Evolutionary conservation across 1,140 invertebrate species (phyloP), one percentile per base, ranked within the genome.

Genomic region (Ericerus pela): DNA sequence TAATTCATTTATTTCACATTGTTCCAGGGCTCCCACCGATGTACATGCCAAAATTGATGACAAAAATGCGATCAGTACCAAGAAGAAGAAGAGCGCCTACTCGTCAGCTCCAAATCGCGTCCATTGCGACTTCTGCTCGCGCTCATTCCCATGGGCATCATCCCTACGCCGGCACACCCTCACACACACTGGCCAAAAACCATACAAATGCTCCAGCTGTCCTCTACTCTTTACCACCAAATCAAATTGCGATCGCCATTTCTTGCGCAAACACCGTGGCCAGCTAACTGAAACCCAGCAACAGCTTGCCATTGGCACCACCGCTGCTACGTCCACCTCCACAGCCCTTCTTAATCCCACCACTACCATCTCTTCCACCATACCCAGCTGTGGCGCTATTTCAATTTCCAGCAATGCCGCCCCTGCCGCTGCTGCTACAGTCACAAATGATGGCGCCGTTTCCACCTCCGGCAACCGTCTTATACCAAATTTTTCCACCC

Each of bases 121-220:
- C 0, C 80, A 82, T 10, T 97, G 94, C 67, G 88, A 88, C 0
- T 93, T 88, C 63, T 97, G 94, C 68, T 76, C 82, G 47, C 76
- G 92, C 24, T 87, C 88, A 64, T 97, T 97, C 67, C 93, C 93
- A 0, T 97, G 94, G 94, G 86, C 85, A 2, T 94, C 89, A 12
- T 96, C 92, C 0, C 73, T 97, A 11, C 78, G 90, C 2, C 76
- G 92, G 2, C 93, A 96, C 68, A 85, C 96, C 24, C 75, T 93
- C 0, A 95, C 90, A 0, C 90, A 95, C 64, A 95, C 89, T 3
- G 93, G 93, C 3, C 90, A 96, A 67, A 96, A 96, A 65, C 94
- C 94, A 0, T 96, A 85, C 72, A 89, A 93, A 66, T 96, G 94
- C 69, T 81, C 83, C 1, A 81, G 89, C 60, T 97, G 94, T 66